Evolutionary conservation across 2,888 invertebrate genomes (phyloP), one percentile per base, ranked within the genome.

Genomic region (Apodemia mormo): DNA sequence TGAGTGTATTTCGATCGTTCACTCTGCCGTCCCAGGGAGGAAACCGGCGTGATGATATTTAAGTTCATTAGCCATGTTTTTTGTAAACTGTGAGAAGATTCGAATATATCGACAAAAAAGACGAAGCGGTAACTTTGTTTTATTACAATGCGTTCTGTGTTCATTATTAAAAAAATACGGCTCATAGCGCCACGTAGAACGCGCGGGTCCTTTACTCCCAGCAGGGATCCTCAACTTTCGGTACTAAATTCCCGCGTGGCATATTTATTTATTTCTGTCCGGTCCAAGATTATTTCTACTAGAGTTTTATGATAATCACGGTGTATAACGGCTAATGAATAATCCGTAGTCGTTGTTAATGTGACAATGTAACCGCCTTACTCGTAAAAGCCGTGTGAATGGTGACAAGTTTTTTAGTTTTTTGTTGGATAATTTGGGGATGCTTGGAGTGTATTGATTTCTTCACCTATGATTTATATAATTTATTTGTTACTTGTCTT

Each of bases 261-360:
- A 90, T 91, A 89, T 92, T 91, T 92, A 92, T 92, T 87, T 81
- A 79, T 82, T 77, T 80, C 80, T 77, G 75, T 69, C 79, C 80
- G 81, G 74, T 74, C 81, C 77, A 73, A 85, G 88, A 90, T 91
- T 89, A 91, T 91, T 90, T 90, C 91, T 88, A 90, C 88, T 90
- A 90, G 88, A 84, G 76, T 88, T 90, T 91, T 90, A 90, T 91
- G 89, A 80, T 91, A 90, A 90, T 90, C 88, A 82, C 74, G 76
- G 77, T 75, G 81, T 84, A 82, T 86, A 87, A 87, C 82, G 83
- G 81, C 86, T 90, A 92, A 90, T 91, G 91, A 92, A 90, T 89
- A 87, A 89, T 85, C 78, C 81, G 81, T 78, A 78, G 78, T 74
- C 77, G 78, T 76, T 74, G 78, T 80, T 80, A 82, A 85, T 80